phyloP scores from a whole-genome alignment of 2,888 invertebrate genomes.

The Andrena flavipes region DNA sequence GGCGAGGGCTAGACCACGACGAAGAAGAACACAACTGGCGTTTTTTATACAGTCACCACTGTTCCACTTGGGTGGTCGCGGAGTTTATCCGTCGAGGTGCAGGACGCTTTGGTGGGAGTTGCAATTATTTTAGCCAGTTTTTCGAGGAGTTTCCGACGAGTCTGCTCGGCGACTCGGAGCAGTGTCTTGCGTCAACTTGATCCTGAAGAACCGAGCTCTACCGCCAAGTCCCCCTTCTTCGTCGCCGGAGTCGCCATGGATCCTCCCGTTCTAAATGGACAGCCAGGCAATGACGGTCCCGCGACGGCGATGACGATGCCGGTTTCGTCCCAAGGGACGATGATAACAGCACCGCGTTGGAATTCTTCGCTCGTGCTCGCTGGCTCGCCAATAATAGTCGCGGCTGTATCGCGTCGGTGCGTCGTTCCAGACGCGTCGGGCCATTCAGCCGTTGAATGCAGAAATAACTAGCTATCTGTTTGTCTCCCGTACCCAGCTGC shows the following conservation, averaged over 20 bases:
- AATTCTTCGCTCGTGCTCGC: constrained; percentile 71
- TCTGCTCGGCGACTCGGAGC: too few species aligned
- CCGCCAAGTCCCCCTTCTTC: too few species aligned
- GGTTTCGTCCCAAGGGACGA: constrained; percentile 61
- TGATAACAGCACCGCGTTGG: constrained; percentile 62
- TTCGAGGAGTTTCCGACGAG: too few species aligned
- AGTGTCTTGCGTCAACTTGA: too few species aligned
- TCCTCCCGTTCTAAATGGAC: constrained; percentile 4
- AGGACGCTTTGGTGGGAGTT: too few species aligned
- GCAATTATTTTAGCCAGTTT: too few species aligned
- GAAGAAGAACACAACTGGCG: background rate
- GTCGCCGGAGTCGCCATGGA: background rate
- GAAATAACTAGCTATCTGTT: constrained; percentile 77
- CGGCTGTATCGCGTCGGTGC: constrained; percentile 71
- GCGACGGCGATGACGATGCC: constrained; percentile 46
- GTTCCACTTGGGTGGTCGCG: too few species aligned
- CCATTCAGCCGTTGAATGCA: constrained; percentile 75
- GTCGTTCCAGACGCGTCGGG: constrained; percentile 75
- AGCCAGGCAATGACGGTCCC: constrained; percentile 23
- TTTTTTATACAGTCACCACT: too few species aligned
- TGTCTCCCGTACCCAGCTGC: constrained; percentile 75
- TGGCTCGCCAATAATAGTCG: constrained; percentile 70
- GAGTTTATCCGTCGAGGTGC: too few species aligned
- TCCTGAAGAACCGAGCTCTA: too few species aligned
- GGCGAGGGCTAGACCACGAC: background rate